These are phyloP conservation scores for Halocaridina rubra DNA, from an alignment of 2,888 invertebrate genomes.

Conservation along the genomic window DNA sequence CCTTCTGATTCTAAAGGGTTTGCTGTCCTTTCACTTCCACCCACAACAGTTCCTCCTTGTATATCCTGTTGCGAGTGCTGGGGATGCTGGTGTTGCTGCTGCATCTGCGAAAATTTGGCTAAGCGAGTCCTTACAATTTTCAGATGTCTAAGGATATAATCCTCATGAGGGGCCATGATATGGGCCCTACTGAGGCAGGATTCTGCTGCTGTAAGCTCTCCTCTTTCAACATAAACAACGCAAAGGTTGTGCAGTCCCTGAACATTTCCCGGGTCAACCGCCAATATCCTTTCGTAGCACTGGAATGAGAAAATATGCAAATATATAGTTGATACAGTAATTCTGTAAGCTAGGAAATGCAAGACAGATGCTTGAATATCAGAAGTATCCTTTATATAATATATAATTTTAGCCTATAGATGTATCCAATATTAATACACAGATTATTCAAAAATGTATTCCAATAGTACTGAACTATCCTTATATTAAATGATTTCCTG, in stretches of 20 bases:
- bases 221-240: conserved; percentile 93
- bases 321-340: too few species aligned
- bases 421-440: too few species aligned
- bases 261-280: conserved; percentile 88
- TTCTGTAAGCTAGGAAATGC: too few species aligned
- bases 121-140: conserved; percentile 83
- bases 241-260: conserved; percentile 96
- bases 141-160: conserved; percentile 90
- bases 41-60: background rate
- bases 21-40: conserved; percentile 41
- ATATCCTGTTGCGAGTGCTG: background rate
- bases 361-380: too few species aligned
- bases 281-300: conserved; percentile 90
- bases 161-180: conserved; percentile 86
- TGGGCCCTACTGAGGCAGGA: conserved; percentile 85
- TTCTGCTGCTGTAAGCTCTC: conserved; percentile 85
- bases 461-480: too few species aligned
- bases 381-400: too few species aligned
- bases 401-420: too few species aligned
- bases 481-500: too few species aligned
- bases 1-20: background rate
- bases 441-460: too few species aligned
- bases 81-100: conserved; percentile 37
- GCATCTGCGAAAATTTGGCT: conserved; percentile 46
- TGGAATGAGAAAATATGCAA: conserved; percentile 69